phyloP scores from a whole-genome alignment of 2,888 invertebrate species.

The Pomacea canaliculata region DNA sequence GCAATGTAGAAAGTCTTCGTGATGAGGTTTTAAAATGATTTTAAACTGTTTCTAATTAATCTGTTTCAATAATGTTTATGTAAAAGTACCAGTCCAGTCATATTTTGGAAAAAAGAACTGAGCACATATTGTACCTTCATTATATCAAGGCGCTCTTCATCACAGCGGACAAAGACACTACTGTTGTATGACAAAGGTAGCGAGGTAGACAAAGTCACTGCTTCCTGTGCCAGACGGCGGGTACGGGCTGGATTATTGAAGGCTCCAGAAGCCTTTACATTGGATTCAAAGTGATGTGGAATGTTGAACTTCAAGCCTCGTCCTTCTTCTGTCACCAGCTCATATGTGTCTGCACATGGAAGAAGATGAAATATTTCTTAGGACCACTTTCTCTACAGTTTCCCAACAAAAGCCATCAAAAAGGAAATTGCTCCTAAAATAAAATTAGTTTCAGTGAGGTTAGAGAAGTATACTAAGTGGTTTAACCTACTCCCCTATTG shows the following conservation, averaged over 20 bases:
- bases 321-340: slow-evolving; percentile 86
- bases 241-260: slow-evolving; percentile 87
- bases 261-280: slow-evolving; percentile 87
- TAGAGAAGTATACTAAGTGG: too few relatives aligned
- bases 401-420: background rate
- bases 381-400: background rate
- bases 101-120: too few relatives aligned
- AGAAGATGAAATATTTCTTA: background rate
- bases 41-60: too few relatives aligned
- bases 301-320: slow-evolving; percentile 84
- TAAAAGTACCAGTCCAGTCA: too few relatives aligned
- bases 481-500: too few relatives aligned
- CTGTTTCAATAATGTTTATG: too few relatives aligned
- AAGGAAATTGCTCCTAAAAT: too few relatives aligned
- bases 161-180: slow-evolving; percentile 94
- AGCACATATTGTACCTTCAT: slow-evolving; percentile 81
- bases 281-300: slow-evolving; percentile 79
- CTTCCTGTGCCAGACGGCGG: slow-evolving; percentile 93
- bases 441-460: too few relatives aligned
- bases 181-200: slow-evolving; percentile 93
- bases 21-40: too few relatives aligned
- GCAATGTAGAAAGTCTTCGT: too few relatives aligned
- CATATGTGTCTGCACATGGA: slow-evolving; percentile 81
- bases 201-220: slow-evolving; percentile 91
- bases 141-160: slow-evolving; percentile 91